Evolutionary conservation across 2,113 vertebrate genomes (phyloP).

Genomic region (Lophius piscatorius): DNA sequence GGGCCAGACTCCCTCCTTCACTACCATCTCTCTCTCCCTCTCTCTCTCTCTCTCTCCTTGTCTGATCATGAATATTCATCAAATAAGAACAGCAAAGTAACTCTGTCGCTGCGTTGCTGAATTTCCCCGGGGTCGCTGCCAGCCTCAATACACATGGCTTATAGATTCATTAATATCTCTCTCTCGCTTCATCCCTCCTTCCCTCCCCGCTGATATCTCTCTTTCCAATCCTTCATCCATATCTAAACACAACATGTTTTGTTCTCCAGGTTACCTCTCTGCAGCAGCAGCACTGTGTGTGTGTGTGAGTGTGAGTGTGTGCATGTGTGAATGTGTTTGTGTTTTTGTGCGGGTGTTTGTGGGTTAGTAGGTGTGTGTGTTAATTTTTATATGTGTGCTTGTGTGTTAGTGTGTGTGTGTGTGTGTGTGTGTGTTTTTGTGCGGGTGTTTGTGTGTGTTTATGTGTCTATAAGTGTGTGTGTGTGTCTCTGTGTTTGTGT

Average conservation of each 20-base stretch:
- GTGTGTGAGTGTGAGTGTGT: background rate
- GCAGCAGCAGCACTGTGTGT: slow-evolving; percentile 8
- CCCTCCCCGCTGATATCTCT: too few relatives aligned
- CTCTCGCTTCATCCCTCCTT: background rate
- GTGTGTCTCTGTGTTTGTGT: background rate
- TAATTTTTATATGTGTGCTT: too few relatives aligned
- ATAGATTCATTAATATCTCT: background rate
- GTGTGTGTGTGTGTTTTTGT: too few relatives aligned
- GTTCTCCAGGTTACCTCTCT: slow-evolving; percentile 12
- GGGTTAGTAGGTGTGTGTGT: too few relatives aligned
- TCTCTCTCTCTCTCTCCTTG: too few relatives aligned
- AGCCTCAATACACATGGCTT: slow-evolving; percentile 14
- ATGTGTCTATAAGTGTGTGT: background rate
- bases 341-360: background rate
- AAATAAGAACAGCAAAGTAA: slow-evolving; percentile 46
- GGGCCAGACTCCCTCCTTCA: too few relatives aligned
- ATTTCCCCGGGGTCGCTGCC: slow-evolving; percentile 42
- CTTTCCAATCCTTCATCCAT: too few relatives aligned
- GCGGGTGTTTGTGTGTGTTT: too few relatives aligned
- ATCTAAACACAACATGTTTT: slow-evolving; percentile 4
- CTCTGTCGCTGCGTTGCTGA: slow-evolving; percentile 30
- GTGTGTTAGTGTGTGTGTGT: too few relatives aligned
- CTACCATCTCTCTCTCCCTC: too few relatives aligned
- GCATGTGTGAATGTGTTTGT: too few relatives aligned
- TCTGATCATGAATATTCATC: slow-evolving; percentile 31